A percentile compares a stretch with the other conserved stretches of the same genome.
Conservation (phyloP, 2,113 vertebrate species). For the Mesoclemmys tuberculata region DNA sequence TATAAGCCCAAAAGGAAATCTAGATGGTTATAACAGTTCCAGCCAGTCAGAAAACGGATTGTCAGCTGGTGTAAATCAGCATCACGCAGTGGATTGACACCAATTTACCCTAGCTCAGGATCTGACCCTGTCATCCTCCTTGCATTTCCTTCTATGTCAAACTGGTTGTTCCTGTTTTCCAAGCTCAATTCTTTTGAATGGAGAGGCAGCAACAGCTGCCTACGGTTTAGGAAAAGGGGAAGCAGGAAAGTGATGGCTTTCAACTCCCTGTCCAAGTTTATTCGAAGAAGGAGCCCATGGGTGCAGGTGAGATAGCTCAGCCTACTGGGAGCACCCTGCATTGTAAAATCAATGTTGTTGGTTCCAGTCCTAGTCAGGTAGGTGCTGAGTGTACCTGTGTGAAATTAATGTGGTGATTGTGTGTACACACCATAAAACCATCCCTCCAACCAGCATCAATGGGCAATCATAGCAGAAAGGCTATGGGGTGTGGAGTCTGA, state of each 20-base stretch:
- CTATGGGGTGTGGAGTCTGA: neutral
- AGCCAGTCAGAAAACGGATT: fast-evolving
- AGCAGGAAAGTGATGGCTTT: neutral
- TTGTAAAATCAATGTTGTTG: neutral
- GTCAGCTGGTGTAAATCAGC: fast-evolving
- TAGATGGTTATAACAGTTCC: neutral
- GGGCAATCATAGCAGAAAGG: neutral
- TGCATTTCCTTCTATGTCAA: neutral
- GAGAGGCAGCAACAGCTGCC: neutral
- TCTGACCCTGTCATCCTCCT: neutral
- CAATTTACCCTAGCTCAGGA: neutral
- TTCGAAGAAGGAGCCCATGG: neutral
- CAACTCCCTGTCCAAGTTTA: neutral
- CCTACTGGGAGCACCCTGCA: no score
- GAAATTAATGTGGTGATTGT: neutral
- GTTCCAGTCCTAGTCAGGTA: neutral
- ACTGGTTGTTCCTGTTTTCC: neutral
- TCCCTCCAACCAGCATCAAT: neutral
- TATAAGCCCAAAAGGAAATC: neutral
- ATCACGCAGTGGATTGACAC: neutral
- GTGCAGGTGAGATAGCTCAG: neutral
- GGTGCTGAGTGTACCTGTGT: neutral
- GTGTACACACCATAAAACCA: neutral
- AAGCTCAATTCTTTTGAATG: fast-evolving
- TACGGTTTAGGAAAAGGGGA: neutral